Evolutionary conservation across 1,140 invertebrate species (phyloP), one percentile per base, ranked within the genome.

Genomic region (Temnothorax curvispinosus): DNA sequence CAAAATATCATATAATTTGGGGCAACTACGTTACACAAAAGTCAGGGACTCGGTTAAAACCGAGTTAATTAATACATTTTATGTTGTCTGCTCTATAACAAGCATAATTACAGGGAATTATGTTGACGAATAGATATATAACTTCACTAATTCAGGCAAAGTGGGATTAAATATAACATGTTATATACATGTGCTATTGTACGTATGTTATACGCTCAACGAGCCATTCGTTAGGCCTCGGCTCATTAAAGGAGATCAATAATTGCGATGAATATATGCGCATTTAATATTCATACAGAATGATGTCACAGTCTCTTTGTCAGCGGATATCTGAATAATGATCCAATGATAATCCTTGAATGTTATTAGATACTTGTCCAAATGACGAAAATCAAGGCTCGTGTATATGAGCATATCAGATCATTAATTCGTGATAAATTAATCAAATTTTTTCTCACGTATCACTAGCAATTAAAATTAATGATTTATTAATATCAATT

Each of bases 201-300:
- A 21, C 41, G 41, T 82, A 52, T 18, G 41, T 18, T 47, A 21
- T 47, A 64, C 15, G 56, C 52, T 15, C 72, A 74, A 84, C 69
- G 54, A 75, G 50, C 27, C 32, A 47, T 74, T 60, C 69, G 27
- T 72, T 74, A 72, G n/a, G 15, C 6, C 54, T 32, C 21, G 32
- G 27, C 67, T 60, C 69, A 54, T 84, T 84, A 81, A 71, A 21
- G 50, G 44, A 44, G 38, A 84, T 74, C 69, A 84, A 75, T 84
- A 84, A 84, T 75, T 74, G 38, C 32, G 32, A 60, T 60, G 32
- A 74, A 84, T 75, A 74, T 38, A 60, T 38, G 27, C 41, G 8
- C 18, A 75, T 75, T 84, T 60, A 75, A 84, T 84, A 84, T 75
- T 84, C 69, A 75, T 74, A 50, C 41, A 21, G 44, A 60, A 75